Evolutionary conservation across 2,797 vertebrate genomes (phyloP), one percentile per base, ranked within the genome.

Genomic region (Poeciliopsis paucimaculata): DNA sequence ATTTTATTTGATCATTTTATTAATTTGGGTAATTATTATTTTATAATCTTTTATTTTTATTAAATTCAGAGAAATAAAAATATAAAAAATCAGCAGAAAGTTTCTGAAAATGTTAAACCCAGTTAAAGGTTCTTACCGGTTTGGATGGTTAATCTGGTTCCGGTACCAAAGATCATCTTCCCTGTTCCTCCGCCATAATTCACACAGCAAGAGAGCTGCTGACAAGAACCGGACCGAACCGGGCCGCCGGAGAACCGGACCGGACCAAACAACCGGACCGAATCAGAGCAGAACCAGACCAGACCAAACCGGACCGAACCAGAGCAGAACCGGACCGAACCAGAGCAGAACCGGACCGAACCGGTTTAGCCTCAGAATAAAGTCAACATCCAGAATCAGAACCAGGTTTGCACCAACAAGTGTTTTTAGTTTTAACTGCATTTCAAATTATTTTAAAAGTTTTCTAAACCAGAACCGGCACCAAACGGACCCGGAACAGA

Each of bases 101-200:
- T 36, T 68, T 41, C 20, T 26, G 8, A 15, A 13, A 6, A 8
- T 0, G 15, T n/a, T 15, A 28, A 71, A 45, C 1, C 26, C 41
- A 71, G 11, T 43, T 15, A 15, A 71, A 43, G 0, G 13, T 23
- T 23, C 49, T 74, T 26, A 55, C 72, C 55, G 72, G 49, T 36
- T 74, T 39, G 1, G 23, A 74, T 26, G 49, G 20, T 55, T 74
- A 74, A 26, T 9, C 72, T 74, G 72, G 72, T 74, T 73, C 72
- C 47, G 0, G 31, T 1, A 49, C 47, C 72, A 73, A 73, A 73
- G 28, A 73, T 23, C 9, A 73, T 2, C 20, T 73, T 73, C 47
- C 15, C n/a, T 2, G 16, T 4, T 49, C n/a, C 46, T 16, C 26
- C 45, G 34, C n/a, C 71, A 5, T 70, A 70, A 70, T 49, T 73